Conservation (phyloP, 2,888 invertebrate genomes). For the Lumbricus terrestris region DNA sequence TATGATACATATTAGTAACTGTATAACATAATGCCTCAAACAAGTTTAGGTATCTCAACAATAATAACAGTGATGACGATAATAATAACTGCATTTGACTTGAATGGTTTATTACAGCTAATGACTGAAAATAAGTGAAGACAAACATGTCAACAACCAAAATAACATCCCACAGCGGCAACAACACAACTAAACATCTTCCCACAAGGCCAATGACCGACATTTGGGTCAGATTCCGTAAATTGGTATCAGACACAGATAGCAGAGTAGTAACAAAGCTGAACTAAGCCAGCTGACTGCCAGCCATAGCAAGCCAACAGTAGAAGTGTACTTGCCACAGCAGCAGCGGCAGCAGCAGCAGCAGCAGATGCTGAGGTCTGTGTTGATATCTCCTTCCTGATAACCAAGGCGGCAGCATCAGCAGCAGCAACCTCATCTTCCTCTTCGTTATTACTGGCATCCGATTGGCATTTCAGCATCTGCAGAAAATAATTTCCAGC, state of each 20-base stretch:
- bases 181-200: not conserved
- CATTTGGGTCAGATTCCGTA: no score
- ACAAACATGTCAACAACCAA: not conserved
- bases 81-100: not conserved
- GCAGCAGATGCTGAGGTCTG: not conserved
- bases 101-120: not conserved
- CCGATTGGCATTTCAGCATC: slow-evolving; percentile 12
- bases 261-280: not conserved
- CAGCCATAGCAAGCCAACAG: not conserved
- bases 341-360: not conserved
- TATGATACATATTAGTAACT: no score
- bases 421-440: not conserved
- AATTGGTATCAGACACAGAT: not conserved
- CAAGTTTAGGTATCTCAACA: not conserved
- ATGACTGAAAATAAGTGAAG: no score
- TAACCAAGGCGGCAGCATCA: not conserved
- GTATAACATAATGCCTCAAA: not conserved
- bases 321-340: slow-evolving; percentile 4
- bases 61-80: not conserved
- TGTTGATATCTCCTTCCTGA: slow-evolving; percentile 11
- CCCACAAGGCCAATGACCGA: not conserved
- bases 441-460: not conserved
- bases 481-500: not conserved
- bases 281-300: not conserved
- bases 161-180: not conserved